phyloP scores from a whole-genome alignment of 2,797 vertebrate genomes.

The Lophius americanus region DNA sequence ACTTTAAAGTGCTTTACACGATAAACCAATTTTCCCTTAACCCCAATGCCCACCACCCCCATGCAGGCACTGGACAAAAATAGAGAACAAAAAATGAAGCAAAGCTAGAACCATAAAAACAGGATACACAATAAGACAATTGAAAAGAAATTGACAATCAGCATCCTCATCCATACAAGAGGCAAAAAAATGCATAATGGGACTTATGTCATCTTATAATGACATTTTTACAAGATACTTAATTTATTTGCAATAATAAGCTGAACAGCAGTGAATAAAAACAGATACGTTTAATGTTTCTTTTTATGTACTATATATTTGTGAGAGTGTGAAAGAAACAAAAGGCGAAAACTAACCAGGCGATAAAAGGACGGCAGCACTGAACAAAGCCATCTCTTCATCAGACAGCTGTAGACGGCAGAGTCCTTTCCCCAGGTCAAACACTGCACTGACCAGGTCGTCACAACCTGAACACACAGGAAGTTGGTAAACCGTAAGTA shows the following conservation, averaged over 20 bases:
- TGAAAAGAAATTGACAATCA: too few relatives aligned
- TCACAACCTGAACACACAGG: conserved; percentile 85
- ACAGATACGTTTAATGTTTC: background rate
- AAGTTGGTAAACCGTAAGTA: background rate
- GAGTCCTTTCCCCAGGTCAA: conserved; percentile 89
- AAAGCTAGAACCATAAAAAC: too few relatives aligned
- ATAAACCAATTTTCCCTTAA: too few relatives aligned
- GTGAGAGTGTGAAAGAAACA: background rate
- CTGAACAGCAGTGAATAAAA: background rate
- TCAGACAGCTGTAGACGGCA: conserved; percentile 90
- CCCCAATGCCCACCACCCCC: too few relatives aligned
- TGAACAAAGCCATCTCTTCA: conserved; percentile 91
- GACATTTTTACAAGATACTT: background rate
- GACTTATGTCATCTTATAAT: background rate
- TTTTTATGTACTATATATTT: background rate
- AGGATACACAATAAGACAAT: too few relatives aligned
- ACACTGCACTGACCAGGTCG: conserved; percentile 87
- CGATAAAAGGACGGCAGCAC: conserved; percentile 86
- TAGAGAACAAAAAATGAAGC: too few relatives aligned
- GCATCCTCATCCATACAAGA: too few relatives aligned
- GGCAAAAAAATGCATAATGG: too few relatives aligned
- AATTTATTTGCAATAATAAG: conserved; percentile 2
- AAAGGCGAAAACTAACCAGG: conserved; percentile 80
- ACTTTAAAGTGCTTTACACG: too few relatives aligned
- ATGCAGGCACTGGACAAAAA: too few relatives aligned